phyloP scores from a whole-genome alignment of 2,797 vertebrate genomes.

The Philypnodon macrostomus region DNA sequence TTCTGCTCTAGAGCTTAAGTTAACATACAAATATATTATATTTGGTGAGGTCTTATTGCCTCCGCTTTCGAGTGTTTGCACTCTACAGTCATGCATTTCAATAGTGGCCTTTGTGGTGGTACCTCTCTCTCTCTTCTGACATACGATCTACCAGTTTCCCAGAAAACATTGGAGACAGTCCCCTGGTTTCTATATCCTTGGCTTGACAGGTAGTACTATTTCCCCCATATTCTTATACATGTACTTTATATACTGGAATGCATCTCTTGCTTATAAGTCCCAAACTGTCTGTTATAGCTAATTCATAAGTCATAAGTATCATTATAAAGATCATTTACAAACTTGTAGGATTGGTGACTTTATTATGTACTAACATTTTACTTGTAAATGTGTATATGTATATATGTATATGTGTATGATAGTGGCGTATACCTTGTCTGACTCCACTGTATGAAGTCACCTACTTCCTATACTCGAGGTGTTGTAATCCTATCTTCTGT shows the following conservation, averaged over 20 bases:
- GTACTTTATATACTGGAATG: too few species aligned
- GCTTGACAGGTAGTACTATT: constrained; percentile 48
- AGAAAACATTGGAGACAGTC: constrained; percentile 55
- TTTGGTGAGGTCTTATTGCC: too few species aligned
- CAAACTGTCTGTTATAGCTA: too few species aligned
- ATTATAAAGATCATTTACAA: too few species aligned
- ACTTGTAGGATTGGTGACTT: neutral
- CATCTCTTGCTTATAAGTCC: too few species aligned
- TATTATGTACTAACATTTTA: too few species aligned
- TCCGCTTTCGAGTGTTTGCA: constrained; percentile 8
- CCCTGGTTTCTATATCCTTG: constrained; percentile 56
- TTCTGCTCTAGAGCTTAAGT: too few species aligned
- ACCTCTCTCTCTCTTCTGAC: constrained; percentile 51
- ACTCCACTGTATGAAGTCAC: constrained; percentile 23
- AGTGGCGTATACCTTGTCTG: constrained; percentile 9
- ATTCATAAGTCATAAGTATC: too few species aligned
- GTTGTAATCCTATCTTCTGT: constrained; percentile 53
- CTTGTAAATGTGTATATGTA: too few species aligned
- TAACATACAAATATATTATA: too few species aligned
- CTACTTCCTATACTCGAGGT: constrained; percentile 20
- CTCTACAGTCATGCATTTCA: constrained; percentile 36
- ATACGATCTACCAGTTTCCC: constrained; percentile 60
- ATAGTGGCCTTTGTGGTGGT: constrained; percentile 49
- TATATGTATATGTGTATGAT: neutral
- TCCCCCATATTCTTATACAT: too few species aligned